These are phyloP conservation scores for Leuctra nigra DNA, from an alignment of 2,888 invertebrate species.

Conservation along the genomic window DNA sequence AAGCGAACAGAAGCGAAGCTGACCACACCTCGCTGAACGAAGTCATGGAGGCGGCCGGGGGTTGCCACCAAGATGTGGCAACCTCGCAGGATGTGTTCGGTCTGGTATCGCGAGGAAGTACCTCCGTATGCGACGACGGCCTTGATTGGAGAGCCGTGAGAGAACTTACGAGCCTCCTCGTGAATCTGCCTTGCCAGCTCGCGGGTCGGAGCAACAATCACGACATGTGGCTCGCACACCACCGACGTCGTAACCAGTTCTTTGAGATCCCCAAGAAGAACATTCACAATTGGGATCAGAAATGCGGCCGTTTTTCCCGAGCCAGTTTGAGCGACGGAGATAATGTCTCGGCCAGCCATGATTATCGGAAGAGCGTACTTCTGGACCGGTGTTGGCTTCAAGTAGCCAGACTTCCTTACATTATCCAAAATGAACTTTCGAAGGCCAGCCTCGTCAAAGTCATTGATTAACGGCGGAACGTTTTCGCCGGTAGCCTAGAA, in stretches of 20 bases:
- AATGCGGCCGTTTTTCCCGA: slow-evolving; percentile 98
- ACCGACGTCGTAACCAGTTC: slow-evolving; percentile 40
- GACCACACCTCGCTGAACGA: slow-evolving; percentile 50
- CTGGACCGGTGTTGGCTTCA: slow-evolving; percentile 89
- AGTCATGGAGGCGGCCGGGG: slow-evolving; percentile 62
- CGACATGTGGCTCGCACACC: slow-evolving; percentile 64
- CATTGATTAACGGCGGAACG: slow-evolving; percentile 52
- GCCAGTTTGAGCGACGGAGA: slow-evolving; percentile 98
- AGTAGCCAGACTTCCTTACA: slow-evolving; percentile 70
- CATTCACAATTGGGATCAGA: slow-evolving; percentile 79
- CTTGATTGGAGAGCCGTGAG: slow-evolving; percentile 64
- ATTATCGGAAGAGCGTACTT: slow-evolving; percentile 85
- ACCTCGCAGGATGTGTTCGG: slow-evolving; percentile 49
- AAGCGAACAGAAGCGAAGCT: slow-evolving; percentile 50
- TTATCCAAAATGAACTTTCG: slow-evolving; percentile 64
- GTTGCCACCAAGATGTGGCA: slow-evolving; percentile 67
- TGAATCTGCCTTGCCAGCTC: slow-evolving; percentile 87
- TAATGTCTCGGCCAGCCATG: slow-evolving; percentile 73
- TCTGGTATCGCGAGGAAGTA: slow-evolving; percentile 69
- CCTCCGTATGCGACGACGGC: slow-evolving; percentile 80
- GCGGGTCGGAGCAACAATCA: slow-evolving; percentile 87
- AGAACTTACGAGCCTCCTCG: slow-evolving; percentile 77
- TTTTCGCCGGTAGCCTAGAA: slow-evolving; percentile 64
- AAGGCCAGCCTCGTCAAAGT: slow-evolving; percentile 66
- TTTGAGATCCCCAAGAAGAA: slow-evolving; percentile 50